Percentiles rank a stretch among this genome's conserved stretches.
Evolutionary conservation across 2,797 vertebrate genomes (phyloP).

Genomic region (Onychomys arenicola): DNA sequence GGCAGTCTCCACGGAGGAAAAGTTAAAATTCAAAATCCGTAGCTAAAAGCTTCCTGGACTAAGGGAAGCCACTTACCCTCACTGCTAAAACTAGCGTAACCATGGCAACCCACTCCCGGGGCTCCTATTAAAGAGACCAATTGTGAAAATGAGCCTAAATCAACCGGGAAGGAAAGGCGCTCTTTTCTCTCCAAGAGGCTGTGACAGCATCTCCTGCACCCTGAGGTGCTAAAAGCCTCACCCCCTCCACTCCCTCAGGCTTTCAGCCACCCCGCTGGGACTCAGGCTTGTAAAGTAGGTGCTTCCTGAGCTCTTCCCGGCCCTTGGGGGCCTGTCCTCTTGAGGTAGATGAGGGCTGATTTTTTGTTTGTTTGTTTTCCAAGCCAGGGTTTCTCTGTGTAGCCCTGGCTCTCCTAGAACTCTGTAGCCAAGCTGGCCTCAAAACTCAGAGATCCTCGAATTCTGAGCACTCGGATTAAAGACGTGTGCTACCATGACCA

Average conservation of each 20-base stretch:
- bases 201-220: not conserved
- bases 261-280: not conserved
- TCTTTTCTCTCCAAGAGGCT: not conserved
- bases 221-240: not conserved
- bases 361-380: not conserved
- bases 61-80: constrained; percentile 59
- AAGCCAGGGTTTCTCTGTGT: not conserved
- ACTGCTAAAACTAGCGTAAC: constrained; percentile 56
- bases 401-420: not conserved
- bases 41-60: constrained; percentile 5
- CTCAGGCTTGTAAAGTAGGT: not conserved
- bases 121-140: not conserved
- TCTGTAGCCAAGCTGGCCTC: not conserved
- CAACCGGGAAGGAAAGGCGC: not conserved
- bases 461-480: not conserved
- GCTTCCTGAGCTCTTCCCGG: not conserved
- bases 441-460: not conserved
- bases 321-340: not conserved
- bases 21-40: constrained; percentile 41
- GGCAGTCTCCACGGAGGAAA: not conserved
- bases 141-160: constrained; percentile 35
- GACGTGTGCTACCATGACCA: not conserved
- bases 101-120: constrained; percentile 65
- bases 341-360: not conserved
- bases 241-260: not conserved